Evolutionary conservation across 2,113 vertebrate genomes (phyloP), one percentile per base, ranked within the genome.

Genomic region (Columba livia): DNA sequence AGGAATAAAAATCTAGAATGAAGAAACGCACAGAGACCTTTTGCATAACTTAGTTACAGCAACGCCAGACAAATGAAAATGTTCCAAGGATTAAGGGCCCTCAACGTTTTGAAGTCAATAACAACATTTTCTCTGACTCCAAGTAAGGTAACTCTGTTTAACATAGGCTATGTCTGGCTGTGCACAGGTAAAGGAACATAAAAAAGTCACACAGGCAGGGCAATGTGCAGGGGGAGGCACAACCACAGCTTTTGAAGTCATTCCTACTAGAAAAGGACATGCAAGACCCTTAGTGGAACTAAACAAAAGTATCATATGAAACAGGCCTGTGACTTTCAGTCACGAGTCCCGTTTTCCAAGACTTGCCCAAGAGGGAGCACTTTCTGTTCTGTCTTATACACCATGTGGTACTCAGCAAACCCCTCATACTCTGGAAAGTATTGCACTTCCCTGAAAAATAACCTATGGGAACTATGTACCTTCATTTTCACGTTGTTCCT

Each of bases 131-230:
- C 23, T 28, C 50, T 61, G 38, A 34, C 36, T 61, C 40, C 34
- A 38, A 23, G 34, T 42, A n/a, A 31, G 28, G 32, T 57, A 29
- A 32, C 10, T 58, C 40, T 48, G 4, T 15, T 61, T 48, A 15
- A 14, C 21, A 9, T 20, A 26, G 32, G n/a, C 29, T 57, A 17
- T 0, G 0, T 29, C 36, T 58, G 32, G 10, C 7, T 38, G 29
- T 38, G 5, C 44, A 36, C 9, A 0, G 2, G 51, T 0, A 3
- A 81, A 54, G 38, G 18, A 53, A 12, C 28, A 21, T 0, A 1
- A n/a, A 34, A 40, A 15, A 70, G 32, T 13, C 28, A 24, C 0
- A 1, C 10, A 25, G 17, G 15, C 36, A 31, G 25, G n/a, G 8
- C 17, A 38, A 9, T 0, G 2, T 12, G 23, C 34, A 40, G 65